These are phyloP conservation scores for Drosophila sp. DNA, from an alignment of 1,140 invertebrate species.

Conservation along the genomic window DNA sequence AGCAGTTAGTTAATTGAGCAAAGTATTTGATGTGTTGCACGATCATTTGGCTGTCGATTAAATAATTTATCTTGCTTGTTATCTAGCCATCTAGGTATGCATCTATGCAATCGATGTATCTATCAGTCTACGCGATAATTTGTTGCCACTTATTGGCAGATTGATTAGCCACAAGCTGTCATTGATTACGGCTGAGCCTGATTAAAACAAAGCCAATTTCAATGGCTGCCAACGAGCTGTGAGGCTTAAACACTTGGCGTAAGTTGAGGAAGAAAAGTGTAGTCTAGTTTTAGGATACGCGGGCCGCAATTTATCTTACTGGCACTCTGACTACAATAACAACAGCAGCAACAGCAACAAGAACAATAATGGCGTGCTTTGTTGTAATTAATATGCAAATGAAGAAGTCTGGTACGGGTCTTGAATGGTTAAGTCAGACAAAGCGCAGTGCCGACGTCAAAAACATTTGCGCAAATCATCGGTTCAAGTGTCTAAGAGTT, in stretches of 20 bases:
- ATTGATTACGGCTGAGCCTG: slow-evolving; percentile 28
- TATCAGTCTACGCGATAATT: slow-evolving; percentile 45
- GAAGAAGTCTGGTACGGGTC: slow-evolving; percentile 32
- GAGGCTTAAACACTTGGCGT: slow-evolving; percentile 4
- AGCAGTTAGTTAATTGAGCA: slow-evolving; percentile 5
- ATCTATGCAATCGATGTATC: slow-evolving; percentile 11
- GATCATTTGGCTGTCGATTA: neutral
- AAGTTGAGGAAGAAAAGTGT: slow-evolving; percentile 22
- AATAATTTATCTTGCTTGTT: slow-evolving; percentile 31
- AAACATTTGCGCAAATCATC: slow-evolving; percentile 74
- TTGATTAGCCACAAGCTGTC: slow-evolving; percentile 52
- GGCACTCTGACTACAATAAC: slow-evolving; percentile 39
- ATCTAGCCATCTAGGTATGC: slow-evolving; percentile 10
- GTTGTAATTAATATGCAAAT: slow-evolving; percentile 78
- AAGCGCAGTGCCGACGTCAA: slow-evolving; percentile 60
- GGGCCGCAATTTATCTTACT: slow-evolving; percentile 54
- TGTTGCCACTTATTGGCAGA: slow-evolving; percentile 46
- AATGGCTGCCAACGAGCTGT: slow-evolving; percentile 13
- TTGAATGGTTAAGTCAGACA: slow-evolving; percentile 34
- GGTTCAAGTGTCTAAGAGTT: slow-evolving; percentile 54
- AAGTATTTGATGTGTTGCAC: neutral
- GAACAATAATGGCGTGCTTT: slow-evolving; percentile 42
- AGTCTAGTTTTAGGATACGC: slow-evolving; percentile 54
- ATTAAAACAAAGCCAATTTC: slow-evolving; percentile 33
- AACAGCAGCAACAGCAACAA: slow-evolving; percentile 19